Conservation (phyloP, 2,113 vertebrate genomes). For the Rhabdomys dilectus region DNA sequence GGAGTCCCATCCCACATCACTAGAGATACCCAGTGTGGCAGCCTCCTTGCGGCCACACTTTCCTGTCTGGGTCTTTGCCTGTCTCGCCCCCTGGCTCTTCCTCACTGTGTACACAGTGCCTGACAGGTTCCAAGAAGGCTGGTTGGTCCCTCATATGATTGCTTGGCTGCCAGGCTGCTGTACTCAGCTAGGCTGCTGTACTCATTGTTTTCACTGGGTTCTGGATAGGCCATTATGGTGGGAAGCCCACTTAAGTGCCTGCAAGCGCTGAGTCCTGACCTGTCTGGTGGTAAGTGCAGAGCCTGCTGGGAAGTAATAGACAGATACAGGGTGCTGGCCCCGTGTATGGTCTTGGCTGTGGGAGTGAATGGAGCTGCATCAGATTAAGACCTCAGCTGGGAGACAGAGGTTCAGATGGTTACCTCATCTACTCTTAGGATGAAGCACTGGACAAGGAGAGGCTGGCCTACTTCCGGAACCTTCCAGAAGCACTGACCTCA, state of each 20-base stretch:
- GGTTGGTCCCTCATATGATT: background rate
- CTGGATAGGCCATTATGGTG: background rate
- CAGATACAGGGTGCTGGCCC: background rate
- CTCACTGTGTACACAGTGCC: accelerated
- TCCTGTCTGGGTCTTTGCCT: background rate
- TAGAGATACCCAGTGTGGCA: background rate
- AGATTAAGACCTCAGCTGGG: background rate
- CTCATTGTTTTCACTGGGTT: accelerated
- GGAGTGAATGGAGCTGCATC: background rate
- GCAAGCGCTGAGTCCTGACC: background rate
- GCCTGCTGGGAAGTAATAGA: background rate
- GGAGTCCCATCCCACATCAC: background rate
- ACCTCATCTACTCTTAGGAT: constrained; percentile 83
- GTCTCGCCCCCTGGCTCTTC: no score
- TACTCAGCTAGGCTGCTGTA: no score
- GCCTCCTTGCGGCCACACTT: background rate
- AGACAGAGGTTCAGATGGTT: background rate
- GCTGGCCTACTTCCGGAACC: constrained; percentile 91
- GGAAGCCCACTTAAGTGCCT: background rate
- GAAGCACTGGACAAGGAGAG: constrained; percentile 91
- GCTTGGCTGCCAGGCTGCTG: background rate
- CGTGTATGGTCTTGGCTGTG: background rate
- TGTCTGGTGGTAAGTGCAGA: background rate
- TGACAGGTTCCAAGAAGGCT: background rate
- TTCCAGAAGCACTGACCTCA: constrained; percentile 91